Base-by-base conservation (phyloP, 2,888 invertebrate species). In the Stenodera caucasica region DNA sequence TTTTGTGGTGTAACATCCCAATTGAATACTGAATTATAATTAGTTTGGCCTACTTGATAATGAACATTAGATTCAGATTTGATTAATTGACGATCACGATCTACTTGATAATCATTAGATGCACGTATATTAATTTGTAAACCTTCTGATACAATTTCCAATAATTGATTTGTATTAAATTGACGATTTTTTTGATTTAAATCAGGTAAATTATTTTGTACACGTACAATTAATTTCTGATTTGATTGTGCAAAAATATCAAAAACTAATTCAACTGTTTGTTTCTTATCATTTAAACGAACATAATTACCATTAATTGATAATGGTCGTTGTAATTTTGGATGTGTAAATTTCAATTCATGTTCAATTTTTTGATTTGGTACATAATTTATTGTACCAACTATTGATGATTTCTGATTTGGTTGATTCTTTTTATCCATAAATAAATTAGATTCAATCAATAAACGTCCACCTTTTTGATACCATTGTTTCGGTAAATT, bases 381-480 rank as follows among this genome's bases (percentile, higher is more conserved):
- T 45, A 11, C 11, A 0, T 81, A 71, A 3, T 90, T 86, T 0
- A 86, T 79, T 45, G 77, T 75, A 58, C 86, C 83, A 14, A 82
- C 79, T 0, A 89, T 72, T 0, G 84, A 82, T 0, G 89, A 85
- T 74, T 88, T 90, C 67, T 88, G 86, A n/a, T 86, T 83, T 0
- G 90, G 90, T 66, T 87, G 86, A 56, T 84, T 84, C 71, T 85
- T 86, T 76, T 90, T 90, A 80, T 93, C 89, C 55, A 90, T 78
- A 76, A 89, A 90, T 40, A 91, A 80, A 8, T 82, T 81, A 5
- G 87, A 70, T 55, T 90, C 90, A 9, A 86, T 84, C 56, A 85
- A 85, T 67, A 87, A 82, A 29, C 86, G 85, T 67, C 89, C 89
- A 4, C 78, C 77, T 21, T 78, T 74, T 55, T 76, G 78, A 18